Conservation (phyloP, 2,113 vertebrate species). For the Phrynosoma blainvillii region DNA sequence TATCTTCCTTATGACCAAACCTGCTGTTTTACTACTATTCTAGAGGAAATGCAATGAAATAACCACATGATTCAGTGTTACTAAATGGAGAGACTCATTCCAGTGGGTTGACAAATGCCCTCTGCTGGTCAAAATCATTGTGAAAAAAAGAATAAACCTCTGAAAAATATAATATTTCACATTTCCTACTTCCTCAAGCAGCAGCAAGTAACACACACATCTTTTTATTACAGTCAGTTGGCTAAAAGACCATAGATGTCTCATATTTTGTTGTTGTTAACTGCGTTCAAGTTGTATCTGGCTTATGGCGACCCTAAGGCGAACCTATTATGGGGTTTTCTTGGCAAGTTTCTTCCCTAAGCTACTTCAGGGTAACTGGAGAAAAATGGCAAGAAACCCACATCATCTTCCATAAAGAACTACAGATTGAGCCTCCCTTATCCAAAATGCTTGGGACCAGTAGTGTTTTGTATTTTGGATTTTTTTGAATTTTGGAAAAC, state of each 20-base stretch:
- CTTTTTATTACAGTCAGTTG: not conserved
- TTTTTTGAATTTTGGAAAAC: too few species aligned
- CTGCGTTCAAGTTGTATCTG: too few species aligned
- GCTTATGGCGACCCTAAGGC: too few species aligned
- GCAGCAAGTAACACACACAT: not conserved
- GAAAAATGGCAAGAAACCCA: too few species aligned
- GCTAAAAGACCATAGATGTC: too few species aligned
- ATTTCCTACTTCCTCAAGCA: not conserved
- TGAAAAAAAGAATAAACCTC: not conserved
- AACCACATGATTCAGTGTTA: not conserved
- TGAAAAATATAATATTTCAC: not conserved
- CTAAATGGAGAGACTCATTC: not conserved
- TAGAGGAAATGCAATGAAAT: not conserved
- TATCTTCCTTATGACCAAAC: not conserved
- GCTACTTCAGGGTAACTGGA: too few species aligned
- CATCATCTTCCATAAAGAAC: too few species aligned
- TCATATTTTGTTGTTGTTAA: not conserved
- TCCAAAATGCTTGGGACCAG: too few species aligned
- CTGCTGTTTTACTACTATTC: not conserved
- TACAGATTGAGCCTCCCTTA: too few species aligned
- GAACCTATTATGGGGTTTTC: too few species aligned
- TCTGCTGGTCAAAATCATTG: conserved; percentile 9
- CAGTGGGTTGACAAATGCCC: not conserved
- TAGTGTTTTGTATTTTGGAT: too few species aligned
- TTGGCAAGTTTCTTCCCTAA: too few species aligned